phyloP scores from a whole-genome alignment of 2,113 vertebrate genomes.

The Xenopus laevis region DNA sequence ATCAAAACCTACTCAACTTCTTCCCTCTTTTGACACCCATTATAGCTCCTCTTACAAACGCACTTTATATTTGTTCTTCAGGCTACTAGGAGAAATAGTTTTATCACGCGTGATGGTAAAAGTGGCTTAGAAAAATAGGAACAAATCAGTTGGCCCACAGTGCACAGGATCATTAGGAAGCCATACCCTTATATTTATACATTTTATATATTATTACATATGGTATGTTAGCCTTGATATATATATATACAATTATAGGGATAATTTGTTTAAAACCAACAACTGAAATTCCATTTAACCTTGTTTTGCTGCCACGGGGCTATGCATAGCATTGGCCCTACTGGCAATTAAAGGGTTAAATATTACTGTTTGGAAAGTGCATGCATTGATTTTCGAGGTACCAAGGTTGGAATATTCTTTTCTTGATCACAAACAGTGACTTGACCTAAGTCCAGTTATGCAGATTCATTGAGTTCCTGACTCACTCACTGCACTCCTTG shows the following conservation, averaged over 20 bases:
- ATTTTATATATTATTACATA: slow-evolving; percentile 41
- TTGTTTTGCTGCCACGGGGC: neutral
- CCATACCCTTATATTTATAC: slow-evolving; percentile 7
- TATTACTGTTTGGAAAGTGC: slow-evolving; percentile 51
- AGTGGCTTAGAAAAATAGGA: slow-evolving; percentile 22
- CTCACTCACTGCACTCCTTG: neutral
- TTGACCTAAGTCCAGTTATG: neutral
- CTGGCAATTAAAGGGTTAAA: slow-evolving; percentile 3
- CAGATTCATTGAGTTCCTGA: neutral
- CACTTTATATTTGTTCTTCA: too few species aligned
- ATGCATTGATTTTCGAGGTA: slow-evolving; percentile 55
- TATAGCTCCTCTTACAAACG: too few species aligned
- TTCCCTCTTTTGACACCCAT: too few species aligned
- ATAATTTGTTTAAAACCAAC: slow-evolving; percentile 26
- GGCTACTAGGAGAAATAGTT: too few species aligned
- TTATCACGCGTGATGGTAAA: too few species aligned
- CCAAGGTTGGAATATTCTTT: slow-evolving; percentile 43
- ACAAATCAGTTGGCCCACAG: slow-evolving; percentile 1
- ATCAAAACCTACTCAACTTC: too few species aligned
- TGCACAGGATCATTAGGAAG: neutral
- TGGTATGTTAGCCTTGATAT: slow-evolving; percentile 5
- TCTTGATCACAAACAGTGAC: slow-evolving; percentile 18
- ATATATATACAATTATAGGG: slow-evolving; percentile 16
- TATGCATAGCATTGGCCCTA: neutral
- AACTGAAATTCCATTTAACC: neutral